These are phyloP conservation scores for Agrenia bidenticulata DNA, from an alignment of 2,888 invertebrate genomes.

Conservation along the genomic window DNA sequence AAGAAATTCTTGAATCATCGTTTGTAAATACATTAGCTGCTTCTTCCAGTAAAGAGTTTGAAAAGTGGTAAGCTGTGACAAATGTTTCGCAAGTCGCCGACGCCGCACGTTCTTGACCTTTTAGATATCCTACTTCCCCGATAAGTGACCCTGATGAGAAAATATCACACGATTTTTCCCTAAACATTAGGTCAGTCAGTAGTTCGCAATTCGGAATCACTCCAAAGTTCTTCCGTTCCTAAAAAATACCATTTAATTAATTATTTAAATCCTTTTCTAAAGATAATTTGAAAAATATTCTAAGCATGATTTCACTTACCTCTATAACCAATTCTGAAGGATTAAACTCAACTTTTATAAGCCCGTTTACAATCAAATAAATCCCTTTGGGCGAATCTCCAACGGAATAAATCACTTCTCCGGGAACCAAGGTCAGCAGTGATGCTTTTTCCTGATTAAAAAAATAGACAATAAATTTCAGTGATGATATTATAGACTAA, in stretches of 20 bases:
- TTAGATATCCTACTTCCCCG: constrained; percentile 64
- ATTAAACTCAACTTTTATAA: constrained; percentile 58
- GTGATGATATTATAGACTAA: no score
- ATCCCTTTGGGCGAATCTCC: constrained; percentile 57
- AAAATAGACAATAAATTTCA: no score
- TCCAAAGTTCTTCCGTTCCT: constrained; percentile 55
- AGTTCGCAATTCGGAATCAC: constrained; percentile 54
- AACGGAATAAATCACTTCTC: constrained; percentile 55
- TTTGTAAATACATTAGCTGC: constrained; percentile 53
- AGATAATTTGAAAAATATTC: no score
- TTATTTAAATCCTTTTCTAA: no score
- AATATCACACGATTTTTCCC: constrained; percentile 61
- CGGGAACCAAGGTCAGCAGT: constrained; percentile 55
- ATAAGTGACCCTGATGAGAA: constrained; percentile 65
- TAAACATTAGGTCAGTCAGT: constrained; percentile 60
- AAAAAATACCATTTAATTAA: constrained; percentile 53
- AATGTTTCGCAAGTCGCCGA: constrained; percentile 64
- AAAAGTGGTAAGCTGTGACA: constrained; percentile 58
- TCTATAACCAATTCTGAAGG: no score
- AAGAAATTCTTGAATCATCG: no score
- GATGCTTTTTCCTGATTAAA: constrained; percentile 51
- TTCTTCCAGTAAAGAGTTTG: constrained; percentile 47
- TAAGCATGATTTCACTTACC: neutral
- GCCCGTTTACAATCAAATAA: constrained; percentile 58
- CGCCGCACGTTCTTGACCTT: constrained; percentile 62